Conservation (phyloP, 2,113 vertebrate species). For the Zosterops hypoxanthus region DNA sequence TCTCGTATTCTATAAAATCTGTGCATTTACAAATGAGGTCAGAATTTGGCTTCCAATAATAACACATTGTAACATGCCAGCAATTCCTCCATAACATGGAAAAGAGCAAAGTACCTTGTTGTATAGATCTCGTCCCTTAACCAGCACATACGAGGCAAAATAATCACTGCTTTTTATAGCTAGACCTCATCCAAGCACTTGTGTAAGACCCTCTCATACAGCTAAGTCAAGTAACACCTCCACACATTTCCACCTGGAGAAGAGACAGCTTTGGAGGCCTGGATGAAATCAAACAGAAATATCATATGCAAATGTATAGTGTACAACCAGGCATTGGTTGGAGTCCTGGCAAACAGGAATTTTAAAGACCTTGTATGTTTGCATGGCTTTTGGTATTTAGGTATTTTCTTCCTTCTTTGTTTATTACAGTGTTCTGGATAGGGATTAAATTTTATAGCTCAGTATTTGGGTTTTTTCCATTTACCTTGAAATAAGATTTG, state of each 20-base stretch:
- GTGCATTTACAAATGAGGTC: slow-evolving; percentile 38
- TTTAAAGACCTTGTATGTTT: neutral
- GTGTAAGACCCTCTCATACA: neutral
- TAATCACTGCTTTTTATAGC: neutral
- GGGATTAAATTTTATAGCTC: neutral
- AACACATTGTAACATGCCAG: slow-evolving; percentile 2
- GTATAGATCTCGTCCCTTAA: neutral
- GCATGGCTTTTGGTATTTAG: neutral
- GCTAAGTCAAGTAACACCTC: neutral
- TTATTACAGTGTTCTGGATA: neutral
- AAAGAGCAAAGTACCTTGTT: slow-evolving; percentile 2
- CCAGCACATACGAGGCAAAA: neutral
- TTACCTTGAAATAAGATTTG: slow-evolving; percentile 29
- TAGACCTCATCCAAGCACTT: neutral
- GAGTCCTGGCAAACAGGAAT: neutral
- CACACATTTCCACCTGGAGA: neutral
- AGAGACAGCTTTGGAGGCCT: neutral
- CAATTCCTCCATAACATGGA: neutral
- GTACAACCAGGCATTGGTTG: neutral
- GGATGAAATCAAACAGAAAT: slow-evolving; percentile 1
- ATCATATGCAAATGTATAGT: neutral
- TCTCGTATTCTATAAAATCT: slow-evolving; percentile 9
- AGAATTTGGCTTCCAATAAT: slow-evolving; percentile 36
- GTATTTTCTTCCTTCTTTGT: neutral
- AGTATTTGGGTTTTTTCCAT: neutral